Conservation (phyloP, 2,797 vertebrate genomes). For the Perodicticus potto region DNA sequence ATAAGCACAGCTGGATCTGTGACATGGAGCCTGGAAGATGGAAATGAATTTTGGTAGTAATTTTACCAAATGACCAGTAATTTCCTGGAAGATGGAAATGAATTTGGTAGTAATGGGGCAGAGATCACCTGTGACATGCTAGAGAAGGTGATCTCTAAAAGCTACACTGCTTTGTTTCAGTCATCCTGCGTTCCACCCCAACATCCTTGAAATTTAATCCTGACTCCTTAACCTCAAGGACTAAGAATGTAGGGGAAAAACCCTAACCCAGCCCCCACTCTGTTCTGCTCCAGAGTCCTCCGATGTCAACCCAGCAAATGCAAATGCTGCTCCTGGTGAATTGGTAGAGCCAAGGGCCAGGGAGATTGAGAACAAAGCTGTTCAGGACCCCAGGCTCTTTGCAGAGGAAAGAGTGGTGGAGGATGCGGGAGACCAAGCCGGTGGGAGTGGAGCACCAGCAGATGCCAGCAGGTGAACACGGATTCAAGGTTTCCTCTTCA, state of each 20-base stretch:
- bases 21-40: not conserved
- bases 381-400: not conserved
- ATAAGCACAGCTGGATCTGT: not conserved
- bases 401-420: not conserved
- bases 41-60: not conserved
- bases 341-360: not conserved
- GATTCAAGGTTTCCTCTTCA: fast-evolving
- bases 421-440: not conserved
- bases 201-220: not conserved
- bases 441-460: not conserved
- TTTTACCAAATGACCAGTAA: no score
- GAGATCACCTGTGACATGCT: not conserved
- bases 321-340: not conserved
- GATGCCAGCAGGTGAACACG: constrained; percentile 54
- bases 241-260: not conserved
- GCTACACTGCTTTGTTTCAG: not conserved
- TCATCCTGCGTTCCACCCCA: not conserved
- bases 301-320: not conserved
- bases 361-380: not conserved
- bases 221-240: not conserved
- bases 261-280: not conserved
- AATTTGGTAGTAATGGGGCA: not conserved
- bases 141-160: no score
- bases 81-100: not conserved
- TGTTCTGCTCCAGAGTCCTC: constrained; percentile 45